phyloP scores from a whole-genome alignment of 1,140 invertebrate genomes.

The Rhizoglyphus robini region DNA sequence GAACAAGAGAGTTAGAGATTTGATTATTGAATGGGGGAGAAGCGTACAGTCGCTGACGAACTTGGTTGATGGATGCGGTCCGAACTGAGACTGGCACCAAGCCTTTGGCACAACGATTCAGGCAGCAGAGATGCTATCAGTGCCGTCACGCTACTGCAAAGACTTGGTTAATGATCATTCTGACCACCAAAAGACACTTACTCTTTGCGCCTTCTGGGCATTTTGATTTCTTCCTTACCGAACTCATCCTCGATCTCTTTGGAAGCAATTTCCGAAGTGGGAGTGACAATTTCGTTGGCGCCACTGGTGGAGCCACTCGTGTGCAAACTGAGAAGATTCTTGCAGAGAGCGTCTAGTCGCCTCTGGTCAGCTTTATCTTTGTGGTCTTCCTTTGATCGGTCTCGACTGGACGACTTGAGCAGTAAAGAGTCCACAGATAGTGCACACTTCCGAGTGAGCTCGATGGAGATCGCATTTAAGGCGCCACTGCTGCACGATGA shows the following conservation, averaged over 20 bases:
- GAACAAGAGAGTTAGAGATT: too few species aligned
- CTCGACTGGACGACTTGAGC: conserved; percentile 12
- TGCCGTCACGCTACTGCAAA: conserved; percentile 10
- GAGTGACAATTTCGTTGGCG: too few species aligned
- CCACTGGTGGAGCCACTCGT: too few species aligned
- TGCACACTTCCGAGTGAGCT: conserved; percentile 27
- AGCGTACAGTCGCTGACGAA: neutral
- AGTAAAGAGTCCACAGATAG: conserved; percentile 25
- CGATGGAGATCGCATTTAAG: conserved; percentile 24
- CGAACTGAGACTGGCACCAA: conserved; percentile 16
- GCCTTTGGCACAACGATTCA: conserved; percentile 5
- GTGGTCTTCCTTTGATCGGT: neutral
- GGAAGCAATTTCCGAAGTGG: neutral
- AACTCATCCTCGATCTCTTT: neutral
- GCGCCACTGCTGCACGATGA: conserved; percentile 15
- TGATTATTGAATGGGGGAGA: neutral
- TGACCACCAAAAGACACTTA: neutral
- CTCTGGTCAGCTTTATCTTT: neutral
- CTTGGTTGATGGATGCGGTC: conserved; percentile 17
- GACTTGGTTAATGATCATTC: neutral
- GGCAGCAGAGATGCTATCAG: conserved; percentile 11
- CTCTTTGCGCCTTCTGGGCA: conserved; percentile 7
- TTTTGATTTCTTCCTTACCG: neutral
- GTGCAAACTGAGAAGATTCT: too few species aligned
- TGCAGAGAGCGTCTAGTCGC: too few species aligned